Evolutionary conservation across 2,797 vertebrate genomes (phyloP).

Genomic region (Perodicticus potto): DNA sequence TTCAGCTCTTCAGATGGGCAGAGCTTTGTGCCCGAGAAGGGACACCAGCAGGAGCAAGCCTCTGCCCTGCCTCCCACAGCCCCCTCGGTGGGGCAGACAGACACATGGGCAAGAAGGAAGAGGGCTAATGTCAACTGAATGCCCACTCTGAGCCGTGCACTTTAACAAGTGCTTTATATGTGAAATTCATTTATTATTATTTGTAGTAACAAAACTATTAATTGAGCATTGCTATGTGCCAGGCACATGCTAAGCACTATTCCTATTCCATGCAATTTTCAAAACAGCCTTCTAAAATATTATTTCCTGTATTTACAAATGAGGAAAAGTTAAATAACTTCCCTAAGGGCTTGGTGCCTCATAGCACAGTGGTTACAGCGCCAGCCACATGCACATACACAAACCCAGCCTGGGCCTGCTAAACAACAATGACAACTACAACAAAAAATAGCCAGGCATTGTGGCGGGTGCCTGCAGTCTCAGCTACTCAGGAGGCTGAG

Average conservation of each 20-base stretch:
- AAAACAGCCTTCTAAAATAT: conserved; percentile 36
- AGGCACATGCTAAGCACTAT: not conserved
- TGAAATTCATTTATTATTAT: not conserved
- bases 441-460: too few relatives aligned
- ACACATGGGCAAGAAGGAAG: not conserved
- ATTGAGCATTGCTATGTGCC: not conserved
- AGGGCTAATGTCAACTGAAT: not conserved
- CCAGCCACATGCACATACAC: too few relatives aligned
- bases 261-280: conserved; percentile 54
- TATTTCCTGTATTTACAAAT: conserved; percentile 30
- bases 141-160: not conserved
- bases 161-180: not conserved
- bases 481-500: too few relatives aligned
- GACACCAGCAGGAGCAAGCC: not conserved
- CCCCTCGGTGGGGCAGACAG: not conserved
- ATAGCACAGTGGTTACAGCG: too few relatives aligned
- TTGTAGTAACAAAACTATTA: conserved; percentile 37
- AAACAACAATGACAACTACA: too few relatives aligned
- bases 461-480: too few relatives aligned
- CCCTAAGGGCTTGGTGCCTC: not conserved
- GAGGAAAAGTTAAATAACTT: conserved; percentile 44
- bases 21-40: not conserved
- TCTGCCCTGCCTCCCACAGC: not conserved
- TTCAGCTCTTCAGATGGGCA: conserved; percentile 30
- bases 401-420: too few relatives aligned